phyloP scores from a whole-genome alignment of 2,888 invertebrate genomes.

The Limnephilus lunatus region DNA sequence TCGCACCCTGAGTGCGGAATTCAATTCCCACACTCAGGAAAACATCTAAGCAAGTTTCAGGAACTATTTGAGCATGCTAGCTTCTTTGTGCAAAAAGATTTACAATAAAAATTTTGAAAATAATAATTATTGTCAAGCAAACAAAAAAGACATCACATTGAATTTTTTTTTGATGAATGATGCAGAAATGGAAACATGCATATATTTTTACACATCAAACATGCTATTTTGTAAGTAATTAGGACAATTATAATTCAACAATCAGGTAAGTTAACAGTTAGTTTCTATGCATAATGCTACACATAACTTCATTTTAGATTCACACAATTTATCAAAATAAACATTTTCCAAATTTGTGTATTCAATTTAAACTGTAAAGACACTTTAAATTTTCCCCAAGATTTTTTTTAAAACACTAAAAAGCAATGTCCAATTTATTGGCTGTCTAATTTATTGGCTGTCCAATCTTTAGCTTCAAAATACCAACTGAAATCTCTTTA shows the following conservation, averaged over 20 bases:
- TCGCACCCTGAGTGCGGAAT: background rate
- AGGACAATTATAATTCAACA: background rate
- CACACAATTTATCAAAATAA: background rate
- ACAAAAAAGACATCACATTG: background rate
- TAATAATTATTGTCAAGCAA: background rate
- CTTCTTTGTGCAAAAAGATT: background rate
- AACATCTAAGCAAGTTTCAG: background rate
- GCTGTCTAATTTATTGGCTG: no score
- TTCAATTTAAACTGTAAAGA: no score
- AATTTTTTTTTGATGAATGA: background rate
- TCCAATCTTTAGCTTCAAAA: background rate
- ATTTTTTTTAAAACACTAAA: no score
- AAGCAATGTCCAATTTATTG: no score
- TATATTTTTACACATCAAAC: background rate
- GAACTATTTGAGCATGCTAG: background rate
- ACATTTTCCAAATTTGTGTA: background rate
- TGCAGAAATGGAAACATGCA: background rate
- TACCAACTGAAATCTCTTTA: background rate
- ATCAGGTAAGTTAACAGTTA: background rate
- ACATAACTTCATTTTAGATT: background rate
- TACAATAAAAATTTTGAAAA: background rate
- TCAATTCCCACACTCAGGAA: background rate
- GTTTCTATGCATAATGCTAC: background rate
- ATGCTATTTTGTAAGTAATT: background rate
- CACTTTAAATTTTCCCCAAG: no score